Evolutionary conservation across 1,140 invertebrate species (phyloP).

Genomic region (Lepidurus packardi): DNA sequence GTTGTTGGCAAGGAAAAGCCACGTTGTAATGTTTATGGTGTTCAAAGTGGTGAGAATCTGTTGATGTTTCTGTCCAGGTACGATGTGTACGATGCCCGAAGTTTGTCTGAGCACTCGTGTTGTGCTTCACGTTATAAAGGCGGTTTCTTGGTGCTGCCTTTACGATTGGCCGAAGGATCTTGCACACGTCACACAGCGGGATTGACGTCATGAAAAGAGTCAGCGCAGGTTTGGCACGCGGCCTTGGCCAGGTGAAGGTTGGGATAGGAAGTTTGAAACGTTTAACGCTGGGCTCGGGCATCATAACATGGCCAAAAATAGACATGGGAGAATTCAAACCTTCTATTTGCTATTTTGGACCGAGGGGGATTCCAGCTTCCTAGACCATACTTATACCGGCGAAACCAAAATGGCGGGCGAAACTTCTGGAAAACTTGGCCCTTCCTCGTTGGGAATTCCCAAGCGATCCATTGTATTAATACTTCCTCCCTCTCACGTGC

Average conservation of each 20-base stretch:
- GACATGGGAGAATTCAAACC: not conserved
- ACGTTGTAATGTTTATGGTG: constrained; percentile 19
- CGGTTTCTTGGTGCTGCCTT: constrained; percentile 8
- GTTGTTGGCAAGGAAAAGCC: not conserved
- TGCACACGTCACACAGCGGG: not conserved
- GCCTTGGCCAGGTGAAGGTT: constrained; percentile 20
- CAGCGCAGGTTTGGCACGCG: constrained; percentile 3
- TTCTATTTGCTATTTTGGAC: not conserved
- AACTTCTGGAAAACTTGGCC: no score
- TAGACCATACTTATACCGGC: no score
- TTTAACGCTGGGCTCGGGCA: not conserved
- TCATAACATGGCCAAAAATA: constrained; percentile 22
- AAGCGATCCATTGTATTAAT: no score
- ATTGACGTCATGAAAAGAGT: constrained; percentile 6
- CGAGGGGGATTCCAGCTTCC: not conserved
- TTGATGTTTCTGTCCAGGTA: not conserved
- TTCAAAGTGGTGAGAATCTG: not conserved
- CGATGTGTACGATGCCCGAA: constrained; percentile 6
- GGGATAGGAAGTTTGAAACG: constrained; percentile 9
- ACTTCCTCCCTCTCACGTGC: no score
- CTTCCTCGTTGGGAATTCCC: no score
- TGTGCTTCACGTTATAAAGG: constrained; percentile 15
- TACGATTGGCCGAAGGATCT: constrained; percentile 21
- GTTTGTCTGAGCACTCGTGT: constrained; percentile 14
- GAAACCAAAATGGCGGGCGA: no score